Percentiles rank a stretch among this genome's conserved stretches.
Evolutionary conservation across 23 tunicate genomes (phyloP).

Genomic region (Phallusia fumigata): DNA sequence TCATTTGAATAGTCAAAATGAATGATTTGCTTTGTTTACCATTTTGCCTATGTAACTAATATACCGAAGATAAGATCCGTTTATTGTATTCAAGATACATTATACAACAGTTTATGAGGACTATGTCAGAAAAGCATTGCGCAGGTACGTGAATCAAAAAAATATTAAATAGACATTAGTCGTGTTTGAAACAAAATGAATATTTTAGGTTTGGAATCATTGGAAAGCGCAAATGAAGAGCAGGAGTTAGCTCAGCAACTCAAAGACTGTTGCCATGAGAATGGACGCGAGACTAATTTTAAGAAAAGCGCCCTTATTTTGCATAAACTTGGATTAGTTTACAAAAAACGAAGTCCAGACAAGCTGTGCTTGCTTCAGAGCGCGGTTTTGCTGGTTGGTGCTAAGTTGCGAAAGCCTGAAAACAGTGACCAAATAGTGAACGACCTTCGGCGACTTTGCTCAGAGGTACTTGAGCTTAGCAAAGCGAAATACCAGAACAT

Average conservation of each 20-base stretch:
- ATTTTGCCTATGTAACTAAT: too few relatives aligned
- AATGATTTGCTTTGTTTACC: too few relatives aligned
- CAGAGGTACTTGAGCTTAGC: neutral
- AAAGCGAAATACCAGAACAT: neutral
- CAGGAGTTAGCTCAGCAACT: neutral
- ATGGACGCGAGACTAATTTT: neutral
- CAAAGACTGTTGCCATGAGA: neutral
- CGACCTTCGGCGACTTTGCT: slow-evolving; percentile 6
- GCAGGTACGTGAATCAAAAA: too few relatives aligned
- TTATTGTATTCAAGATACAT: too few relatives aligned
- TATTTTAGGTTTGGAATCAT: too few relatives aligned
- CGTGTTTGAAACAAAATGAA: too few relatives aligned
- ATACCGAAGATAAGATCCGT: too few relatives aligned
- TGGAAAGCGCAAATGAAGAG: neutral
- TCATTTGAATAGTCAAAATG: too few relatives aligned
- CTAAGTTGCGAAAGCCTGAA: neutral
- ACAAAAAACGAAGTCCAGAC: slow-evolving; percentile 10
- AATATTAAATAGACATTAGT: too few relatives aligned
- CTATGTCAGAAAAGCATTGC: too few relatives aligned
- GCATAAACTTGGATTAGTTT: slow-evolving; percentile 4
- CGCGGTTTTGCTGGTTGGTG: slow-evolving; percentile 14
- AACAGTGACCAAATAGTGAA: neutral
- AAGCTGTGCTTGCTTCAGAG: slow-evolving; percentile 2
- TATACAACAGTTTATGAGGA: too few relatives aligned
- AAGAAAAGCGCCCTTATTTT: neutral